Evolutionary conservation across 2,113 vertebrate species (phyloP).

Genomic region (Albula glossodonta): DNA sequence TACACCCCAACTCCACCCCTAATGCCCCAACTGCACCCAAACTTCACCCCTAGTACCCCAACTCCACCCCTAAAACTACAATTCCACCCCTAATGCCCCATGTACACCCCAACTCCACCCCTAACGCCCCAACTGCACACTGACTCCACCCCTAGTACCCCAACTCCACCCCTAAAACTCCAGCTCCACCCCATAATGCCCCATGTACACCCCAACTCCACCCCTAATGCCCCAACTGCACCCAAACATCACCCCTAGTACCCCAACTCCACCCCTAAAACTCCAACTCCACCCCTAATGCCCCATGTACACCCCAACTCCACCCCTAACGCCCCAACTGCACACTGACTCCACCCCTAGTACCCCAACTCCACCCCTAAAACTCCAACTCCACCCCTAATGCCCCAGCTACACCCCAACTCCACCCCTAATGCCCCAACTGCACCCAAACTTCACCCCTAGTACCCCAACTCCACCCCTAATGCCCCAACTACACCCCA

Average conservation of each 20-base stretch:
- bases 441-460: too few relatives aligned
- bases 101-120: too few relatives aligned
- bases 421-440: slow-evolving; percentile 5
- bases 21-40: not conserved
- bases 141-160: not conserved
- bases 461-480: not conserved
- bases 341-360: not conserved
- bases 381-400: too few relatives aligned
- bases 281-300: too few relatives aligned
- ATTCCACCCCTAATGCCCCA: too few relatives aligned
- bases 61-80: too few relatives aligned
- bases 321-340: not conserved
- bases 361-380: not conserved
- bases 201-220: too few relatives aligned
- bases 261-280: not conserved
- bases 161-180: not conserved
- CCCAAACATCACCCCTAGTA: not conserved
- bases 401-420: too few relatives aligned
- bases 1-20: too few relatives aligned
- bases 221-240: slow-evolving; percentile 1
- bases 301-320: too few relatives aligned
- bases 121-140: slow-evolving; percentile 2
- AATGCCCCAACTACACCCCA: not conserved
- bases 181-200: too few relatives aligned
- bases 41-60: not conserved